A percentile compares a stretch with the other conserved stretches of the same genome.
These are phyloP conservation scores for Sinelater perroti DNA, from an alignment of 2,888 invertebrate species.

Conservation along the genomic window DNA sequence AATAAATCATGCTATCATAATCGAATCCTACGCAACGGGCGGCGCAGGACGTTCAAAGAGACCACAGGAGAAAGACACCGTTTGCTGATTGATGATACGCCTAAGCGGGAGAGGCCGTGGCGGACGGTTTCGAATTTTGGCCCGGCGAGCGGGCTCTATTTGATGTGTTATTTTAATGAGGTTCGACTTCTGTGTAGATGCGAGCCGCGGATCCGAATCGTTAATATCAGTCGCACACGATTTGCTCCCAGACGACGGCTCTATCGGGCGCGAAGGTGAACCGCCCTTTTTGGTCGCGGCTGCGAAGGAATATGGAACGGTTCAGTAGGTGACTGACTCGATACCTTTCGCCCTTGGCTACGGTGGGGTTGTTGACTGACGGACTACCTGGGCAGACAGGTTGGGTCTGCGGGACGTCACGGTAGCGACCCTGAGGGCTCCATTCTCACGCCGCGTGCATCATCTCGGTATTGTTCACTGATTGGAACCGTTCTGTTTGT, in stretches of 20 bases:
- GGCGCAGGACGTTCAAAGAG: constrained; percentile 26
- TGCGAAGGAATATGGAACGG: too few relatives aligned
- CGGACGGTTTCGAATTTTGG: constrained; percentile 31
- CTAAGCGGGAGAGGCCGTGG: constrained; percentile 31
- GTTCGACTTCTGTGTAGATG: constrained; percentile 21
- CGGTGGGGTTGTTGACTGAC: constrained; percentile 39
- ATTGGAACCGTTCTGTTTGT: constrained; percentile 26
- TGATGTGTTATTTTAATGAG: constrained; percentile 30
- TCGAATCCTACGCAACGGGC: constrained; percentile 31
- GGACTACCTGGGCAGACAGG: constrained; percentile 38
- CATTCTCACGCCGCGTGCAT: constrained; percentile 37
- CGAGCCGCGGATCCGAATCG: too few relatives aligned
- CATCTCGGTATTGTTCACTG: constrained; percentile 33
- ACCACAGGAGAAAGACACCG: constrained; percentile 23
- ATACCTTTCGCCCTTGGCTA: constrained; percentile 40
- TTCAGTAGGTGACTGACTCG: constrained; percentile 40
- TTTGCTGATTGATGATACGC: constrained; percentile 34
- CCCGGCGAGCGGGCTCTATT: constrained; percentile 29
- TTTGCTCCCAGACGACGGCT: too few relatives aligned
- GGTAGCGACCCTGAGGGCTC: constrained; percentile 40
- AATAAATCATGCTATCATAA: constrained; percentile 33
- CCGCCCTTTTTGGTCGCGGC: too few relatives aligned
- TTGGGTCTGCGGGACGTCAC: constrained; percentile 30
- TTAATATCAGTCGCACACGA: background rate
- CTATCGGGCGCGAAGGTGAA: too few relatives aligned